Percentiles rank a stretch among this genome's conserved stretches.
These are phyloP conservation scores for Neoitamus cyanurus DNA, from an alignment of 2,888 invertebrate genomes.

Conservation along the genomic window DNA sequence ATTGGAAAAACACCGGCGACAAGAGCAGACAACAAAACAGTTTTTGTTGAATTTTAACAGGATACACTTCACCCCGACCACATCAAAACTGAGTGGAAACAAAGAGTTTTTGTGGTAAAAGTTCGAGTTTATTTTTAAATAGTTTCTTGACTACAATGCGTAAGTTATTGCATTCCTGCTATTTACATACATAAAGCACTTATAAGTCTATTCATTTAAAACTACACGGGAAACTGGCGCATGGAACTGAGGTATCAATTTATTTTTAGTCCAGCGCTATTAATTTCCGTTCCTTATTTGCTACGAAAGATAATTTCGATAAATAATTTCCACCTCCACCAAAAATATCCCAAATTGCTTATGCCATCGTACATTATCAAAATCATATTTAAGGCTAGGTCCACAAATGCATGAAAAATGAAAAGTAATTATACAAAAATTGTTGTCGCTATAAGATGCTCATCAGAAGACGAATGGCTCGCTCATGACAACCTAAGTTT, in stretches of 20 bases:
- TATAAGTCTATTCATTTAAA: neutral
- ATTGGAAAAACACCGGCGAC: neutral
- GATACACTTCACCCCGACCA: neutral
- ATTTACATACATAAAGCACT: neutral
- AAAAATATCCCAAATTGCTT: neutral
- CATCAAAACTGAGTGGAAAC: neutral
- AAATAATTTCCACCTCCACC: conserved; percentile 15
- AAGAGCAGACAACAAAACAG: neutral
- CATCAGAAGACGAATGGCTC: neutral
- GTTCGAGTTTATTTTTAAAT: neutral
- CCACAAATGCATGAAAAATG: neutral
- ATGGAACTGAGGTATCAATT: neutral
- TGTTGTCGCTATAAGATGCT: neutral
- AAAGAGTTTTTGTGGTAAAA: conserved; percentile 33
- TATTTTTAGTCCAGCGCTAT: neutral
- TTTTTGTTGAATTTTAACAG: conserved; percentile 25
- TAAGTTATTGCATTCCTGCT: neutral
- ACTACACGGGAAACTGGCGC: neutral
- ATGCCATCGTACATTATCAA: neutral
- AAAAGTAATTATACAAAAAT: neutral
- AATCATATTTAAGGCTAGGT: neutral
- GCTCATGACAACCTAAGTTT: neutral
- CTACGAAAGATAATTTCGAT: neutral
- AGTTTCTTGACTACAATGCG: neutral
- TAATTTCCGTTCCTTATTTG: neutral